Base-by-base conservation (phyloP, 1,140 invertebrate species). In the Macrotrachela quadricornifera region DNA sequence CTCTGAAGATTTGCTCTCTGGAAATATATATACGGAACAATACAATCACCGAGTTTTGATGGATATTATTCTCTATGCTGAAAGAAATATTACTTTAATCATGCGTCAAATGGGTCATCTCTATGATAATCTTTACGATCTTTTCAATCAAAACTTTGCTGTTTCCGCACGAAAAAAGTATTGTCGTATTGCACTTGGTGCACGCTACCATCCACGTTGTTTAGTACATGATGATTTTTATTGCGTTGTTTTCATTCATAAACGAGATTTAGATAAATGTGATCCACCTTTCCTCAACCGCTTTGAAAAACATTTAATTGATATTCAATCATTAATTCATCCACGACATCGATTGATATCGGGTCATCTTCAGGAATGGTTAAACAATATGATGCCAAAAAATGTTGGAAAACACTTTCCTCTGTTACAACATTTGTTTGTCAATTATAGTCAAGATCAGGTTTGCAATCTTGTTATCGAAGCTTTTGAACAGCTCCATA, bases 41-140 rank as follows among this genome's bases (percentile, higher is more conserved):
- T 30, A 30, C 8, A 30, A 8, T 30, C 3, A 30, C 8, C 21
- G 21, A 30, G 21, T 30, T 30, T 8, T 30, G 8, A 30, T 30
- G 21, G 21, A 30, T 64, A 66, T 49, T 30, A 30, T 30, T 30
- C 8, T 30, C 3, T 30, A 30, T 30, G 21, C 21, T 30, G 21
- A 30, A 30, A 65, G 59, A 2, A 64, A 64, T 13, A 61, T 59
- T 30, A 64, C 65, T 1, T 61, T 67, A 10, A 57, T 66, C 15
- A 53, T 66, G 10, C 57, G 65, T 42, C 65, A 66, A 55, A 55
- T 65, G 50, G 64, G 64, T 42, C 63, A 63, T 49, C 51, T 66
- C 21, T 68, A 68, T 50, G 66, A 68, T 47, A 64, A 62, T 57
- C 57, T 68, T 11, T 68, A 68, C 53, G 64, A 68, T 58, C 64